Percentiles rank a stretch among this genome's conserved stretches.
Evolutionary conservation across 2,113 vertebrate genomes (phyloP).

Genomic region (Suncus etruscus): DNA sequence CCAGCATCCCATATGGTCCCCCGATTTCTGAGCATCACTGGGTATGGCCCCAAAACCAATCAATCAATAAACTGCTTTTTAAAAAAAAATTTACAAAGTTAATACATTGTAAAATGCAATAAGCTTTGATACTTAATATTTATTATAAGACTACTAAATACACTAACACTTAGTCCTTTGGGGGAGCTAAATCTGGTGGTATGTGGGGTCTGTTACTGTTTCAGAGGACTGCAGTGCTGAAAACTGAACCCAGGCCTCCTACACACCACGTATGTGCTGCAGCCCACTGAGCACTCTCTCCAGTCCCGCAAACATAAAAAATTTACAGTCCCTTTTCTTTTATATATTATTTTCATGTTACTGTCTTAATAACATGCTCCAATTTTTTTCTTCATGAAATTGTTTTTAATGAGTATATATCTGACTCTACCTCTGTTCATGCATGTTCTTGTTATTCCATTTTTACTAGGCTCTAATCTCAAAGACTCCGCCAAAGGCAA

Average conservation of each 20-base stretch:
- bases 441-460: background rate
- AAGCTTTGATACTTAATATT: too few species aligned
- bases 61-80: too few species aligned
- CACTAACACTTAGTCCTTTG: background rate
- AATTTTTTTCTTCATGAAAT: background rate
- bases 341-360: conserved; percentile 51
- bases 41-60: too few species aligned
- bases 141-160: conserved; percentile 18
- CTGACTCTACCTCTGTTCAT: conserved; percentile 18
- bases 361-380: conserved; percentile 4
- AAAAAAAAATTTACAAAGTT: conserved; percentile 47
- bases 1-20: too few species aligned
- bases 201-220: too few species aligned
- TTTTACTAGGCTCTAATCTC: background rate
- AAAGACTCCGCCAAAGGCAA: conserved; percentile 22
- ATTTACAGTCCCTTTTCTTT: conserved; percentile 30
- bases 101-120: background rate
- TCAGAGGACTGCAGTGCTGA: too few species aligned
- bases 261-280: background rate
- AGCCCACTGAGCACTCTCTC: background rate
- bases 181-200: too few species aligned
- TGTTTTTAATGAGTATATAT: conserved; percentile 28
- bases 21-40: too few species aligned
- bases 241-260: background rate
- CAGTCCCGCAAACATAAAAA: background rate